A percentile compares a stretch with the other conserved stretches of the same genome.
phyloP scores from a whole-genome alignment of 2,797 vertebrate genomes.

The Phrynocephalus vlangalii region DNA sequence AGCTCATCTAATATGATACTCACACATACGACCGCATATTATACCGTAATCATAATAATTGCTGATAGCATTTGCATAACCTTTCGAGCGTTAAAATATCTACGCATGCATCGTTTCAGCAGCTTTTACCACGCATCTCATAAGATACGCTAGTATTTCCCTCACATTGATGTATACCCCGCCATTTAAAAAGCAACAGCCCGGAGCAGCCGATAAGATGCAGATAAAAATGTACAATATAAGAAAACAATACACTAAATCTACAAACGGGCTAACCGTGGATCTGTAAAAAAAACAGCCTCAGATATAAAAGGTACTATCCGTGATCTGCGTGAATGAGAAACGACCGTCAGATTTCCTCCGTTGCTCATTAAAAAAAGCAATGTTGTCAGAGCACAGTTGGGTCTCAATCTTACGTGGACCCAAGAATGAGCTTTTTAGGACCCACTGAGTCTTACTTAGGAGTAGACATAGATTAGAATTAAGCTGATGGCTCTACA shows the following conservation, averaged over 20 bases:
- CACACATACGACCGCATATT: not conserved
- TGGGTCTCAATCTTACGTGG: not conserved
- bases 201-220: not conserved
- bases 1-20: no score
- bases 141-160: not conserved
- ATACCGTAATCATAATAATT: not conserved
- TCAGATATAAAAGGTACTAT: not conserved
- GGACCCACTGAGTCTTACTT: not conserved
- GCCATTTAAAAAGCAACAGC: not conserved
- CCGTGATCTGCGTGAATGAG: not conserved
- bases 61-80: not conserved
- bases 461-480: not conserved
- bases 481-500: not conserved
- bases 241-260: not conserved
- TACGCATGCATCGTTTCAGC: not conserved
- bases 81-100: not conserved
- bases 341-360: not conserved
- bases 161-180: no score
- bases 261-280: not conserved
- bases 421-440: no score
- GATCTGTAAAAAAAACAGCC: not conserved
- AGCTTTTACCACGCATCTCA: not conserved
- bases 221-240: not conserved
- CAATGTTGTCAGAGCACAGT: no score
- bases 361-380: not conserved